A percentile compares a stretch with the other conserved stretches of the same genome.
Conservation (phyloP, 2,797 vertebrate genomes). For the Hyperoplus immaculatus region DNA sequence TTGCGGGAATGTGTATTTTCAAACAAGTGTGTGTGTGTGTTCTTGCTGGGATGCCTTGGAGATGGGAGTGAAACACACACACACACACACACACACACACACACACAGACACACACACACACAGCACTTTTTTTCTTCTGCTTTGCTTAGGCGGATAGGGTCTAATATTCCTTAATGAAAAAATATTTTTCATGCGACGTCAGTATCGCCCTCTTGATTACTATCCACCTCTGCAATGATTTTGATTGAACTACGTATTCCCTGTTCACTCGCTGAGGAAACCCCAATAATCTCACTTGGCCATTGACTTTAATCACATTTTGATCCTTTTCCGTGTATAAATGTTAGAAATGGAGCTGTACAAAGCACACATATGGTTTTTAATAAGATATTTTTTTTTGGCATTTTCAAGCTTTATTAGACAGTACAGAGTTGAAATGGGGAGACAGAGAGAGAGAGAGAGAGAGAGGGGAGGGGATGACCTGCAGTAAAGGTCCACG, state of each 20-base stretch:
- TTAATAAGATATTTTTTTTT: no score
- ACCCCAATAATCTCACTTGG: background rate
- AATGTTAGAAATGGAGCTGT: background rate
- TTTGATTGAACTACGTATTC: conserved; percentile 8
- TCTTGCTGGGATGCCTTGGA: no score
- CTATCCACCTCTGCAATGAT: conserved; percentile 9
- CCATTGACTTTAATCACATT: conserved; percentile 16
- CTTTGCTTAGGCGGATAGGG: conserved; percentile 13
- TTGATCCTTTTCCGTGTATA: conserved; percentile 18
- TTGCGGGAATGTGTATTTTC: conserved; percentile 69
- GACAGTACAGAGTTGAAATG: no score
- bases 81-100: no score
- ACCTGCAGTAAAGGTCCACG: no score
- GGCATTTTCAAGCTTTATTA: no score
- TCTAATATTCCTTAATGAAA: conserved; percentile 30
- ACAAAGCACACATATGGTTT: no score
- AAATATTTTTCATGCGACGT: conserved; percentile 21
- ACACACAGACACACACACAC: background rate
- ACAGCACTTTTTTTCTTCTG: background rate
- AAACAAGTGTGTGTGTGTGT: no score
- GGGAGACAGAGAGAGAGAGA: no score
- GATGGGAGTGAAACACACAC: no score
- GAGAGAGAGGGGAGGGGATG: no score
- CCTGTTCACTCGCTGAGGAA: background rate
- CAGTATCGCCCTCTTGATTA: conserved; percentile 6